Conservation (phyloP, 2,113 vertebrate species). For the Phylloscopus trochiloides region DNA sequence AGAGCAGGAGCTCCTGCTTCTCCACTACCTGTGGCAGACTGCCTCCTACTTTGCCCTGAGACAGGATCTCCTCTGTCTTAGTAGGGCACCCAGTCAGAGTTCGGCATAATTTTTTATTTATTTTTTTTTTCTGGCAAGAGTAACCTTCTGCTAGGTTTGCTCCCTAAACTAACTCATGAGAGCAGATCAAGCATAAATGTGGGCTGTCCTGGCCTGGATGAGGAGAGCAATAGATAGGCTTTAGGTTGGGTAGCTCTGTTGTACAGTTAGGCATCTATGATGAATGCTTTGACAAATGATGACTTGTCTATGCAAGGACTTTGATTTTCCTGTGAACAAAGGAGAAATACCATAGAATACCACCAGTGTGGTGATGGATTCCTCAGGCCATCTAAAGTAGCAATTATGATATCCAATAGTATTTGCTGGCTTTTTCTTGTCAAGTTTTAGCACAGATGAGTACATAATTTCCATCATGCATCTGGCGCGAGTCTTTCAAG, state of each 20-base stretch:
- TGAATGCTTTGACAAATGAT: neutral
- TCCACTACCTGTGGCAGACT: neutral
- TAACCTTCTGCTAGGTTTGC: neutral
- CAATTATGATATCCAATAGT: neutral
- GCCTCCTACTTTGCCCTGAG: neutral
- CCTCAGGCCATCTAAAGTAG: neutral
- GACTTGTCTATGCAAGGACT: neutral
- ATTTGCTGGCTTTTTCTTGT: neutral
- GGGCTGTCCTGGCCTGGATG: neutral
- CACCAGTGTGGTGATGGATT: neutral
- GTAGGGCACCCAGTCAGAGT: neutral
- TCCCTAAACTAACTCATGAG: neutral
- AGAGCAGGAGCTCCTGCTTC: neutral
- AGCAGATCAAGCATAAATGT: neutral
- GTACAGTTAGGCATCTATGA: neutral
- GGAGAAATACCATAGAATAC: neutral
- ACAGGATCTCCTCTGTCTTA: neutral
- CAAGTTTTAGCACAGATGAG: neutral
- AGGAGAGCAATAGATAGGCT: neutral
- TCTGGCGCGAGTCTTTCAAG: neutral
- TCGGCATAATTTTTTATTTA: neutral
- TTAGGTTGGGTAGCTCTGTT: neutral
- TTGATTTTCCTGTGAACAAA: neutral
- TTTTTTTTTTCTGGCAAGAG: neutral
- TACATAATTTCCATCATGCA: neutral